Conservation (phyloP, 1,140 invertebrate species). For the Agrypnia vestita region DNA sequence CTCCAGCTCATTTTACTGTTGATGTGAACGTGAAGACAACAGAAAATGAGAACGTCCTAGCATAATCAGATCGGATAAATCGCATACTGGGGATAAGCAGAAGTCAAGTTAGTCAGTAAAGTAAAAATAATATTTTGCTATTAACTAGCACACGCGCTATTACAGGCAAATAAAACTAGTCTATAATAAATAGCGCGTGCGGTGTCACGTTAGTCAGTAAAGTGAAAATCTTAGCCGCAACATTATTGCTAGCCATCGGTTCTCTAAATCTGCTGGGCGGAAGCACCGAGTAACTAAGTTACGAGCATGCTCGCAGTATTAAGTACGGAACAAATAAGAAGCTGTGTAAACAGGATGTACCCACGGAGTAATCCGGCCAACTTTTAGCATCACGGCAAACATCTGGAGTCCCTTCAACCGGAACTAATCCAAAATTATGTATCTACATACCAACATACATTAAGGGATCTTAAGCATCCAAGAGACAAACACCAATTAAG, state of each 20-base stretch:
- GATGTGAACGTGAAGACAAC: too few species aligned
- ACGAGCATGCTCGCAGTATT: constrained; percentile 4
- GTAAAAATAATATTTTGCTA: too few species aligned
- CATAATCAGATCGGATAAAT: too few species aligned
- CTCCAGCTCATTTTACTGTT: too few species aligned
- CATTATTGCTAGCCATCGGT: constrained; percentile 20
- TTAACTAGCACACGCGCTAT: too few species aligned
- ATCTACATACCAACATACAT: background rate
- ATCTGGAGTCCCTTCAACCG: constrained; percentile 8
- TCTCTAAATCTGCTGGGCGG: background rate
- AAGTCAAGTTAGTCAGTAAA: too few species aligned
- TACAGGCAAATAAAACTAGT: too few species aligned
- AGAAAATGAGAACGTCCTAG: too few species aligned
- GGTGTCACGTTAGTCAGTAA: too few species aligned
- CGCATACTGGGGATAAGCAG: too few species aligned
- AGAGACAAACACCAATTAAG: background rate
- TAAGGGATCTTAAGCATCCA: background rate
- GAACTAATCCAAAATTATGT: background rate
- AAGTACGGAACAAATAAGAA: constrained; percentile 19
- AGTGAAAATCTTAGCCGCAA: background rate
- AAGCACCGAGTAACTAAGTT: constrained; percentile 3
- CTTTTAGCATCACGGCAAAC: constrained; percentile 9
- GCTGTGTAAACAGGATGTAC: constrained; percentile 22
- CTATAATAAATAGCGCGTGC: too few species aligned
- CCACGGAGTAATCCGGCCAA: background rate